Percentiles rank a stretch among this genome's conserved stretches.
These are phyloP conservation scores for Polylopha cassiicola DNA, from an alignment of 2,888 invertebrate species.

Conservation along the genomic window DNA sequence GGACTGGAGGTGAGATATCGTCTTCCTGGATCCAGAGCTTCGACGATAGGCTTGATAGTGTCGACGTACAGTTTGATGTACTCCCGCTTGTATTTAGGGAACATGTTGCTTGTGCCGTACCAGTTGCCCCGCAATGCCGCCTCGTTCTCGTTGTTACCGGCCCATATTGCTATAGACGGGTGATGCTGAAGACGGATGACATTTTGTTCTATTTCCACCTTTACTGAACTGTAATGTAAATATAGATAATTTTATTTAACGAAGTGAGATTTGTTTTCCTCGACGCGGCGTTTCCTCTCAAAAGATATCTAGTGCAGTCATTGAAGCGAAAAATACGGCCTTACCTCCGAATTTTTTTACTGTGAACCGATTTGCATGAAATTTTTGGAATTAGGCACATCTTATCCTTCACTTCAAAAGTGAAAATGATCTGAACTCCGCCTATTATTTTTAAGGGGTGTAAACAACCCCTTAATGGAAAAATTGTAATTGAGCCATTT, in stretches of 20 bases:
- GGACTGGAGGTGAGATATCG: constrained; percentile 93
- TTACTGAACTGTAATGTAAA: constrained; percentile 77
- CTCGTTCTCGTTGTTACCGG: constrained; percentile 99
- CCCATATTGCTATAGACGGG: constrained; percentile 91
- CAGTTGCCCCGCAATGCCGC: constrained; percentile 89
- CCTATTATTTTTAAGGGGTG: too few relatives aligned
- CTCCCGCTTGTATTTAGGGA: constrained; percentile 81
- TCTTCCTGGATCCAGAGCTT: constrained; percentile 78
- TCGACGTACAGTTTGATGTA: constrained; percentile 90
- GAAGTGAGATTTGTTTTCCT: too few relatives aligned
- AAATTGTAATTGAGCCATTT: too few relatives aligned
- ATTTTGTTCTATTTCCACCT: constrained; percentile 87
- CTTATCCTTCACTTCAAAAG: too few relatives aligned
- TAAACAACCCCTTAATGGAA: too few relatives aligned
- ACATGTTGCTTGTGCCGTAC: constrained; percentile 78
- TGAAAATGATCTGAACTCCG: too few relatives aligned
- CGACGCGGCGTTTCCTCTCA: too few relatives aligned
- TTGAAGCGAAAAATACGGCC: too few relatives aligned
- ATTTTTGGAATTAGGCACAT: too few relatives aligned
- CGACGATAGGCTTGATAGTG: constrained; percentile 82
- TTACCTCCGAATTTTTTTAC: too few relatives aligned
- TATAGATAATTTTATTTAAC: not conserved
- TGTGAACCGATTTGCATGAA: too few relatives aligned
- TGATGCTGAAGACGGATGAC: constrained; percentile 89
- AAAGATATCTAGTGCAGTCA: too few relatives aligned